phyloP scores from a whole-genome alignment of 2,888 invertebrate genomes.

The Agrilus cyanescens region DNA sequence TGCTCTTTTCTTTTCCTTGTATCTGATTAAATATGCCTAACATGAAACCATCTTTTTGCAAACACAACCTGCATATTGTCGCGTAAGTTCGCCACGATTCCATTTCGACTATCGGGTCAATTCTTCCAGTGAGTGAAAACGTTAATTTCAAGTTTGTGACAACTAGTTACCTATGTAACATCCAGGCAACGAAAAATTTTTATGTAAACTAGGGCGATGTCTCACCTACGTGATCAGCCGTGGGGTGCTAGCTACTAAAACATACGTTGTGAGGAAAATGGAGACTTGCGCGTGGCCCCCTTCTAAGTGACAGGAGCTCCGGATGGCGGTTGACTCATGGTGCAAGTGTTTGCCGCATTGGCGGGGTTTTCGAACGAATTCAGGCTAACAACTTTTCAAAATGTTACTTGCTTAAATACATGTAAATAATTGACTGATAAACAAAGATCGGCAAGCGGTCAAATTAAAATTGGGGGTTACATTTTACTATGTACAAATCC shows the following conservation, averaged over 20 bases:
- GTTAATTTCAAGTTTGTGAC: not conserved
- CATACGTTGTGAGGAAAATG: slow-evolving; percentile 38
- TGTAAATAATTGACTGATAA: too few relatives aligned
- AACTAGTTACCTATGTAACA: not conserved
- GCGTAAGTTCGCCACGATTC: slow-evolving; percentile 47
- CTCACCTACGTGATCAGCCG: slow-evolving; percentile 42
- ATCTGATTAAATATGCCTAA: slow-evolving; percentile 51
- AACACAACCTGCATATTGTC: slow-evolving; percentile 54
- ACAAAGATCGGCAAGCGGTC: too few relatives aligned
- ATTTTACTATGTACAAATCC: too few relatives aligned
- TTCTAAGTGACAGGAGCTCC: slow-evolving; percentile 26
- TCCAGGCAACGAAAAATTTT: slow-evolving; percentile 18
- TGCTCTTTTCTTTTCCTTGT: slow-evolving; percentile 34
- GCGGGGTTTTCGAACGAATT: slow-evolving; percentile 22
- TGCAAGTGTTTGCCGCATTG: slow-evolving; percentile 25
- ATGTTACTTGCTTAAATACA: too few relatives aligned
- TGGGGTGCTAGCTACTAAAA: slow-evolving; percentile 36
- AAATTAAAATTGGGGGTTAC: too few relatives aligned
- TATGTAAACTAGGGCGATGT: slow-evolving; percentile 35
- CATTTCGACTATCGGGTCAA: slow-evolving; percentile 33
- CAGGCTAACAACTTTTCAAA: too few relatives aligned
- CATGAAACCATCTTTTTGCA: slow-evolving; percentile 49
- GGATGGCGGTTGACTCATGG: slow-evolving; percentile 15
- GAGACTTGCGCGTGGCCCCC: slow-evolving; percentile 35
- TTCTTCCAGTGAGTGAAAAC: slow-evolving; percentile 19